Percentiles rank a stretch among this genome's conserved stretches.
These are phyloP conservation scores for Aspidiotus rigidus DNA, from an alignment of 2,888 invertebrate genomes.

Conservation along the genomic window DNA sequence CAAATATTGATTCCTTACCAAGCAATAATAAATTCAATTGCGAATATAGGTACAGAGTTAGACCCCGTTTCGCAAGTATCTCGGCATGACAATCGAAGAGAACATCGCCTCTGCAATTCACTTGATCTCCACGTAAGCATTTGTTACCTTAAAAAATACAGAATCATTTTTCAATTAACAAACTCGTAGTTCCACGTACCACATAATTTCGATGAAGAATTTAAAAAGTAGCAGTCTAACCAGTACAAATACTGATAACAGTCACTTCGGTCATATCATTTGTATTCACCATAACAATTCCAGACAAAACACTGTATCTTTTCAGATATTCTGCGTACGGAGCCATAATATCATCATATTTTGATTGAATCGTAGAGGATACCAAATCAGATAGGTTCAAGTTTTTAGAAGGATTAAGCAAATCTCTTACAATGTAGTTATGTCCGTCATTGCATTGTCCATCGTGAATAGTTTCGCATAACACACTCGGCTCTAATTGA, in stretches of 20 bases:
- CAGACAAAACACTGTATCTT: constrained; percentile 27
- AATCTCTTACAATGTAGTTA: no score
- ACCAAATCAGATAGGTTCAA: neutral
- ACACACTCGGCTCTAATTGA: neutral
- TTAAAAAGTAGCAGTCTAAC: neutral
- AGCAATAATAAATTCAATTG: constrained; percentile 51
- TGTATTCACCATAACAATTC: constrained; percentile 26
- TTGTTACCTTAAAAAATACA: constrained; percentile 66
- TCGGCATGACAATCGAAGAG: constrained; percentile 97
- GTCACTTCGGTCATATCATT: constrained; percentile 39
- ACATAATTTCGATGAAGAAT: neutral
- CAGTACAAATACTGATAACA: constrained; percentile 59
- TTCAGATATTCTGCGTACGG: constrained; percentile 19
- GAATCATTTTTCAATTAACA: neutral
- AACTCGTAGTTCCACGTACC: neutral
- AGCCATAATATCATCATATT: constrained; percentile 13
- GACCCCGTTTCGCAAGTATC: constrained; percentile 76
- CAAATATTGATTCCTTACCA: neutral
- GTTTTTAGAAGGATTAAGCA: neutral
- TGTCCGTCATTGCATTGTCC: neutral
- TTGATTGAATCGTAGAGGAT: constrained; percentile 11
- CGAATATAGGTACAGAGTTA: constrained; percentile 68
- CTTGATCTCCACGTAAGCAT: constrained; percentile 86
- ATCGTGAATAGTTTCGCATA: neutral
- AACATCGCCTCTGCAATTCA: constrained; percentile 77